Base-by-base conservation (phyloP, 2,113 vertebrate genomes). In the Uropsilus gracilis region DNA sequence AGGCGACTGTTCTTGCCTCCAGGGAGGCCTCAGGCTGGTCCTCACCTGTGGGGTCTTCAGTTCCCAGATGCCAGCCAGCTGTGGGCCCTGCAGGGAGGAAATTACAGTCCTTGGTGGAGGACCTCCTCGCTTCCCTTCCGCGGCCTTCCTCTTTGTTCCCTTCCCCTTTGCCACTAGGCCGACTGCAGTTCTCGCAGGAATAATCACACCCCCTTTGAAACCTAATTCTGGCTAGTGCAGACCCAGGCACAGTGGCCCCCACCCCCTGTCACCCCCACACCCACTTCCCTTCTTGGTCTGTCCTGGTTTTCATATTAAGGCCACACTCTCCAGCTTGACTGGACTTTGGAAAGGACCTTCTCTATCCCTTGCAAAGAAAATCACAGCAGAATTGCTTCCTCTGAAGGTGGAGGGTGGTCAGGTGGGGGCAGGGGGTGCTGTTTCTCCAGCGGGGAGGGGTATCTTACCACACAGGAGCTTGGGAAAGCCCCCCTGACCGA, bases 201-300 rank as follows among this genome's bases (percentile, higher is more conserved):
- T 20, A 32, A 4, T 2, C 30, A 24, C 12, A 12, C 7, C 34
- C 24, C 0, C 44, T 53, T 48, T 10, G 28, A 63, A 69, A 42
- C 4, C 75, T 64, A 24, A 37, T 53, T 80, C 30, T 64, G 32
- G 46, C 53, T 2, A 8, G 46, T 28, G 4, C 84, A 32, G 46
- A 50, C 18, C 13, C n/a, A 8, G 61, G 14, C 14, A 0, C 32
- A 14, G n/a, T 8, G 69, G n/a, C 0, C 7, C 8, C 12, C 7
- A 1, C 28, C 3, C 48, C 4, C 55, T 34, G n/a, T n/a, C n/a
- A n/a, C n/a, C 53, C 64, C 2, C 32, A 37, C 32, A 11, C 26
- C 34, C 17, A n/a, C n/a, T n/a, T n/a, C 71, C 1, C 11, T 0
- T 8, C 63, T 55, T 44, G 34, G 42, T 42, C 34, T 3, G 1